These are phyloP conservation scores for Antheraea pernyi DNA, from an alignment of 1,140 invertebrate genomes.

Conservation along the genomic window DNA sequence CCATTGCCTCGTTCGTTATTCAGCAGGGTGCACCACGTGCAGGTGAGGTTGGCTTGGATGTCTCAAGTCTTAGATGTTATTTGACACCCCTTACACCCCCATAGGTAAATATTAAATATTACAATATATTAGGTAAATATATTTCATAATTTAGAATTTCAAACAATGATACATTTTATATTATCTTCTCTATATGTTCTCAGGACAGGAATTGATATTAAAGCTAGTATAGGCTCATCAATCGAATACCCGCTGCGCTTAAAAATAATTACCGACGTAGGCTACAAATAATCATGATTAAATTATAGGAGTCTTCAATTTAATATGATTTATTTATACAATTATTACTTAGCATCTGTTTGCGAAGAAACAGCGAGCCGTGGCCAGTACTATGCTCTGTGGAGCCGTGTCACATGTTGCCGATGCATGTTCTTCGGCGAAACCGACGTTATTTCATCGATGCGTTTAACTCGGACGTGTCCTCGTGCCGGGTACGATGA, in stretches of 20 bases:
- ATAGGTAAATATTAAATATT: too few relatives aligned
- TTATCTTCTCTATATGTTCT: too few relatives aligned
- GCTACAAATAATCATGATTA: not conserved
- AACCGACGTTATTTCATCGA: slow-evolving; percentile 62
- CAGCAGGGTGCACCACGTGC: too few relatives aligned
- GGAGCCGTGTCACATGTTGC: slow-evolving; percentile 49
- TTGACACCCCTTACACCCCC: too few relatives aligned
- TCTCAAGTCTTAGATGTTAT: too few relatives aligned
- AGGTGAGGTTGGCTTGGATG: too few relatives aligned
- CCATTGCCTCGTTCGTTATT: too few relatives aligned
- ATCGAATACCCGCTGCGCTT: not conserved
- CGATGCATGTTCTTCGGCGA: slow-evolving; percentile 38
- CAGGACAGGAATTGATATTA: slow-evolving; percentile 3
- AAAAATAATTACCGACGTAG: not conserved
- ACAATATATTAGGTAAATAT: too few relatives aligned
- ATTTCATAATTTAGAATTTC: too few relatives aligned
- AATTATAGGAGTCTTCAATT: not conserved
- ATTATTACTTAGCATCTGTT: not conserved
- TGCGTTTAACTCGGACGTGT: slow-evolving; percentile 64
- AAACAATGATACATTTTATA: too few relatives aligned
- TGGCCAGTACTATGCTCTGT: slow-evolving; percentile 15
- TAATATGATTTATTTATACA: not conserved
- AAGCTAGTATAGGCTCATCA: not conserved
- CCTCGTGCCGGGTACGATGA: slow-evolving; percentile 51
- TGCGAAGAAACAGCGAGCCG: slow-evolving; percentile 16